Conservation (phyloP, 2,888 invertebrate species). For the Belgica antarctica region DNA sequence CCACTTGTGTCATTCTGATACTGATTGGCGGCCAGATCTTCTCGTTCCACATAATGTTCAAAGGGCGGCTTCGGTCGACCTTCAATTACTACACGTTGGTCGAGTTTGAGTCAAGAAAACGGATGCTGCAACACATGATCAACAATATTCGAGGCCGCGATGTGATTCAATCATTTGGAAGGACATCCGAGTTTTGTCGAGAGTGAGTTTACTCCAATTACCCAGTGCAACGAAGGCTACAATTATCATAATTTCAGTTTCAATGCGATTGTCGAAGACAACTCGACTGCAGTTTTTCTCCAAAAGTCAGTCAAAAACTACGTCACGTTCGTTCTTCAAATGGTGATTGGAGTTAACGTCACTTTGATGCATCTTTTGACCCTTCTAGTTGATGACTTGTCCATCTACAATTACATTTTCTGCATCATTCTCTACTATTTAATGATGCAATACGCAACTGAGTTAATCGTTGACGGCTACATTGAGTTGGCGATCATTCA, state of each 20-base stretch:
- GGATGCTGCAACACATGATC: conserved; percentile 27
- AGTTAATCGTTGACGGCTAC: conserved; percentile 21
- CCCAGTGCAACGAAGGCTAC: too few species aligned
- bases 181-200: conserved; percentile 38
- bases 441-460: conserved; percentile 23
- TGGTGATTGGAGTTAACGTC: conserved; percentile 29
- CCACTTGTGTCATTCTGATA: conserved; percentile 30
- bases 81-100: conserved; percentile 35
- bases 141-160: conserved; percentile 44
- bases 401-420: conserved; percentile 39
- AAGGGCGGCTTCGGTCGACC: conserved; percentile 26
- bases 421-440: conserved; percentile 32
- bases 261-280: conserved; percentile 38
- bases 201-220: conserved; percentile 42
- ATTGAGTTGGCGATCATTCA: background rate
- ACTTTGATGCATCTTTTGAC: conserved; percentile 17
- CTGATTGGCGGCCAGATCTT: conserved; percentile 14
- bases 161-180: conserved; percentile 45
- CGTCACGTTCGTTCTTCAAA: conserved; percentile 42
- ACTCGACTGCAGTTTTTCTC: conserved; percentile 44
- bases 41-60: conserved; percentile 29
- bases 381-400: conserved; percentile 28
- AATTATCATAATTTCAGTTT: conserved; percentile 24
- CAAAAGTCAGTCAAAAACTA: conserved; percentile 43
- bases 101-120: conserved; percentile 41